A percentile compares a stretch with the other conserved stretches of the same genome.
Conservation (phyloP, 2,113 vertebrate genomes). For the Ictalurus punctatus region DNA sequence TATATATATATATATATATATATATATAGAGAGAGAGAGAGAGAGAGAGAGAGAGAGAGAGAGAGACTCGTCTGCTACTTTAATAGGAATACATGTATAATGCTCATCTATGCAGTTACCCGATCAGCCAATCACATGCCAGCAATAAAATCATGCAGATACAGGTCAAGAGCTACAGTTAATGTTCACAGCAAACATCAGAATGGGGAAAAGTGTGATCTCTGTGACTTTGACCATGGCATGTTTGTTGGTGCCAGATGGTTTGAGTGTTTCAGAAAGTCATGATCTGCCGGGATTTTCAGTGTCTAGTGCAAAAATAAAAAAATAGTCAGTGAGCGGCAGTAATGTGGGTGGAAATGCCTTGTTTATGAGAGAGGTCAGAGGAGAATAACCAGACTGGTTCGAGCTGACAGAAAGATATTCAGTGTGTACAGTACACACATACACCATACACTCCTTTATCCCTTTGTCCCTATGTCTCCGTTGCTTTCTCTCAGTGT, state of each 20-base stretch:
- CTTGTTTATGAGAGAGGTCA: background rate
- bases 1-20: background rate
- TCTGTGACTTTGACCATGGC: background rate
- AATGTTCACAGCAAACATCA: background rate
- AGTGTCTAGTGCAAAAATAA: background rate
- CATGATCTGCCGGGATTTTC: background rate
- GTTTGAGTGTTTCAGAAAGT: background rate
- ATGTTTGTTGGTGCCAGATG: background rate
- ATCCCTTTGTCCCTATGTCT: constrained; percentile 1
- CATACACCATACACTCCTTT: constrained; percentile 24
- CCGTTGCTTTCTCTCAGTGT: background rate
- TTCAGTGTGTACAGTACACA: background rate
- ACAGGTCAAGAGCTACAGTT: background rate
- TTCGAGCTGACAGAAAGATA: no score
- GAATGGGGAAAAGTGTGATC: background rate
- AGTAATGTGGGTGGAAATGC: background rate
- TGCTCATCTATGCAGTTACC: background rate
- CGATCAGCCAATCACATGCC: background rate
- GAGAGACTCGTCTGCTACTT: background rate
- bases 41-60: background rate
- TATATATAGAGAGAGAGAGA: constrained; percentile 5
- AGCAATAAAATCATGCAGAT: background rate
- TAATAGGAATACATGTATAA: background rate
- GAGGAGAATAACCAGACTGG: background rate
- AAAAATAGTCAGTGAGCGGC: background rate